Evolutionary conservation across 2,113 vertebrate genomes (phyloP), one percentile per base, ranked within the genome.

Genomic region (Nycticebus coucang): DNA sequence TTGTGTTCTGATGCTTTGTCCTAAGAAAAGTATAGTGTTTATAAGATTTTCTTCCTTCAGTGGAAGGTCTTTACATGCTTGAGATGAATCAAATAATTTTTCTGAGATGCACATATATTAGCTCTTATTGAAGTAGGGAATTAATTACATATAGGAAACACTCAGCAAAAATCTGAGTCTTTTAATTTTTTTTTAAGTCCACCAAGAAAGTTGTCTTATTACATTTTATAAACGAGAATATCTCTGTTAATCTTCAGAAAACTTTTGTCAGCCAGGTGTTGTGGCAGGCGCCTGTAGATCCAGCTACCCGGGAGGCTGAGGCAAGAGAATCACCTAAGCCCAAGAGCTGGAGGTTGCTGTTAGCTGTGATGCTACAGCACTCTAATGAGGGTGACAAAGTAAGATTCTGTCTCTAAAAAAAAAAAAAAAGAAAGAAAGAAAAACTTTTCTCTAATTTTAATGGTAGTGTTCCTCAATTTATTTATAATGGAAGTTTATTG

Each of bases 181-280:
- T 80, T 7, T 50, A 17, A 72, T 84, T 93, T 97, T 94, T 64
- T 75, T 74, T 86, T 84, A 91, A 79, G 62, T 11, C 75, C 69
- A 64, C 68, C 79, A 84, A 81, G 35, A 85, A 95, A 91, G 28
- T 0, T 35, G 5, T 80, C 5, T 3, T 21, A 30, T 89, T 89
- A 28, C 10, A 95, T 75, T 82, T 88, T 35, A 33, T 22, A 59
- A 91, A 59, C 35, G 22, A n/a, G 4, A 89, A 83, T 60, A 35
- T 89, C 0, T 45, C 62, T 26, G 5, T 75, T 74, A 14, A 89
- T 82, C 7, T 59, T 92, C 45, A 87, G 50, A 96, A 80, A 80
- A 19, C 35, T 18, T 19, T 26, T 64, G 24, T 28, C 45, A 50
- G 7, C 45, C 45, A 50, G 45, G 45, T 10, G 8, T 50, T 50